Evolutionary conservation across 2,113 vertebrate genomes (phyloP).

Genomic region (Protobothrops mucrosquamatus): DNA sequence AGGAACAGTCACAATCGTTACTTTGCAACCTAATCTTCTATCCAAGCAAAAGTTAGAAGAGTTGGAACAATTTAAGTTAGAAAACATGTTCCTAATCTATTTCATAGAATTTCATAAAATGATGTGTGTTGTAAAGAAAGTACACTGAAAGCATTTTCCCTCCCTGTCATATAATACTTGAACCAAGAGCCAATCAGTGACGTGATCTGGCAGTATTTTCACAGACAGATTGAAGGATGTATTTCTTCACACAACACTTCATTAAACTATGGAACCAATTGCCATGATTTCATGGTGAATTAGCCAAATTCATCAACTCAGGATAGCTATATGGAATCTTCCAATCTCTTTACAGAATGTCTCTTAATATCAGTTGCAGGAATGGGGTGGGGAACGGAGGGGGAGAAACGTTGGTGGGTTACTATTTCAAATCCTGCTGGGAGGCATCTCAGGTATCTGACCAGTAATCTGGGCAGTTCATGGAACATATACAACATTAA

Average conservation of each 20-base stretch:
- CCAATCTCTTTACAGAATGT: neutral
- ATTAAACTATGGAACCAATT: neutral
- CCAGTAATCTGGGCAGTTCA: neutral
- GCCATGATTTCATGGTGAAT: neutral
- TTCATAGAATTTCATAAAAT: neutral
- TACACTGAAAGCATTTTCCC: neutral
- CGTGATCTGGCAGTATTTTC: neutral
- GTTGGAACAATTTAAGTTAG: neutral
- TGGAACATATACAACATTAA: neutral
- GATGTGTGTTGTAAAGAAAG: neutral
- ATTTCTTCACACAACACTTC: neutral
- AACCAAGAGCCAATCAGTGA: neutral
- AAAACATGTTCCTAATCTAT: neutral
- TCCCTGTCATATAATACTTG: neutral
- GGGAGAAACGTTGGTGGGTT: neutral
- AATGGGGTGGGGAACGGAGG: no score
- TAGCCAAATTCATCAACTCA: neutral
- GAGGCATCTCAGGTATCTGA: neutral
- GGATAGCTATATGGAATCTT: neutral
- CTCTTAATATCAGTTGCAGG: neutral
- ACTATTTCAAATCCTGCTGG: neutral
- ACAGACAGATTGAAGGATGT: neutral
- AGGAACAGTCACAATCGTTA: neutral
- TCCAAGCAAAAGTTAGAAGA: neutral
- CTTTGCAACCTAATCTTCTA: neutral